A percentile compares a stretch with the other conserved stretches of the same genome.
Conservation (phyloP, 2,888 invertebrate genomes). For the Zelleria hepariella region DNA sequence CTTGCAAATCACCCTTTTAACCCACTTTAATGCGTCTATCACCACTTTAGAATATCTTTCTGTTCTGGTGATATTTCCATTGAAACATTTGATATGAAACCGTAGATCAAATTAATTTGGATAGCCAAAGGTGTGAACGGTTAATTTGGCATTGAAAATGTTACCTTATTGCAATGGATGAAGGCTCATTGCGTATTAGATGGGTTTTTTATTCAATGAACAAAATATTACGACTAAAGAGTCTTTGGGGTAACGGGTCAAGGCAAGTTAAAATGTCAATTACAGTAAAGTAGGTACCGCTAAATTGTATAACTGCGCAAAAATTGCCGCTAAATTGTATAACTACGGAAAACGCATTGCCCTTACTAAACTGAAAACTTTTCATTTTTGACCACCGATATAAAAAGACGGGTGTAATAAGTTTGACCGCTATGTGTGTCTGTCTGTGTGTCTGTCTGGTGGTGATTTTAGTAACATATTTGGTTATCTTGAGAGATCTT, state of each 20-base stretch:
- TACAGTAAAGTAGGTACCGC: too few species aligned
- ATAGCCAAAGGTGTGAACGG: background rate
- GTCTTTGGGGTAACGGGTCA: background rate
- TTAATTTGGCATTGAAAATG: background rate
- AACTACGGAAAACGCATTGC: too few species aligned
- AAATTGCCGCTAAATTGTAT: too few species aligned
- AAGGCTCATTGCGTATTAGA: background rate
- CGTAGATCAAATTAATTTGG: too few species aligned
- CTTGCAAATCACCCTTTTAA: background rate
- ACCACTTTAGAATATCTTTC: background rate
- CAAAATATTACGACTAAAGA: background rate
- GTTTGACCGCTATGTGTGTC: too few species aligned
- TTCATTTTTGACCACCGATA: too few species aligned
- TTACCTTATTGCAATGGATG: background rate
- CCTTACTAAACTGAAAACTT: too few species aligned
- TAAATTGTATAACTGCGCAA: too few species aligned
- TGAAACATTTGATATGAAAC: background rate
- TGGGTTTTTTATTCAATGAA: background rate
- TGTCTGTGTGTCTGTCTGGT: too few species aligned
- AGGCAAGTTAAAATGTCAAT: background rate
- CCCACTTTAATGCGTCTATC: background rate
- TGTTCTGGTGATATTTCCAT: background rate
- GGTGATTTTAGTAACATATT: too few species aligned
- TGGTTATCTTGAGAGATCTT: too few species aligned
- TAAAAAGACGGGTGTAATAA: too few species aligned